A percentile compares a stretch with the other conserved stretches of the same genome.
phyloP scores from a whole-genome alignment of 2,797 vertebrate species.

The Helicolenus hilgendorfi region DNA sequence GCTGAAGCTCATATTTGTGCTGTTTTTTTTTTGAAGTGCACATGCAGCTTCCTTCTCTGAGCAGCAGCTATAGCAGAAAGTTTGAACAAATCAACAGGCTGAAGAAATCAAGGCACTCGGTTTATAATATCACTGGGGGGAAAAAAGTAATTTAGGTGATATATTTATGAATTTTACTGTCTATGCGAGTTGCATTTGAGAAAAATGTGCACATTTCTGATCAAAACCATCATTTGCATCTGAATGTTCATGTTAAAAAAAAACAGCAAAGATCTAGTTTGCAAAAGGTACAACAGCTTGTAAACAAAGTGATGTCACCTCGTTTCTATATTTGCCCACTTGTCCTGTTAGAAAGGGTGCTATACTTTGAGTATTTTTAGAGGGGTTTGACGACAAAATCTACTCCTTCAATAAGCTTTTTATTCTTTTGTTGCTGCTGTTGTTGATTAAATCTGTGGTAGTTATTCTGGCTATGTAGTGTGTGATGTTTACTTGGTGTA shows the following conservation, averaged over 20 bases:
- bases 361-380: background rate
- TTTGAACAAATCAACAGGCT: slow-evolving; percentile 81
- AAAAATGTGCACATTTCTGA: background rate
- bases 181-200: background rate
- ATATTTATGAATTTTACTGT: background rate
- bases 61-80: slow-evolving; percentile 48
- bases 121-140: background rate
- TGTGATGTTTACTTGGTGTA: background rate
- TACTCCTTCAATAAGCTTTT: background rate
- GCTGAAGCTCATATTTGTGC: background rate
- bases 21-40: background rate
- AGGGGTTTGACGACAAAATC: background rate
- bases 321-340: background rate
- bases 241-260: background rate
- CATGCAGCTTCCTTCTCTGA: background rate
- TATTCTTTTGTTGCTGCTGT: background rate
- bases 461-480: background rate
- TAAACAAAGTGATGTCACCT: background rate
- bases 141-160: background rate
- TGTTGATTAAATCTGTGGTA: background rate
- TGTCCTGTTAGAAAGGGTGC: background rate
- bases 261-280: background rate
- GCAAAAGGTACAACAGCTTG: background rate
- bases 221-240: background rate
- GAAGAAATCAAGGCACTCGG: slow-evolving; percentile 17